Percentiles rank a stretch among this genome's conserved stretches.
These are phyloP conservation scores for Panagrolaimus sp. DNA, from an alignment of 1,140 invertebrate genomes.

Conservation along the genomic window DNA sequence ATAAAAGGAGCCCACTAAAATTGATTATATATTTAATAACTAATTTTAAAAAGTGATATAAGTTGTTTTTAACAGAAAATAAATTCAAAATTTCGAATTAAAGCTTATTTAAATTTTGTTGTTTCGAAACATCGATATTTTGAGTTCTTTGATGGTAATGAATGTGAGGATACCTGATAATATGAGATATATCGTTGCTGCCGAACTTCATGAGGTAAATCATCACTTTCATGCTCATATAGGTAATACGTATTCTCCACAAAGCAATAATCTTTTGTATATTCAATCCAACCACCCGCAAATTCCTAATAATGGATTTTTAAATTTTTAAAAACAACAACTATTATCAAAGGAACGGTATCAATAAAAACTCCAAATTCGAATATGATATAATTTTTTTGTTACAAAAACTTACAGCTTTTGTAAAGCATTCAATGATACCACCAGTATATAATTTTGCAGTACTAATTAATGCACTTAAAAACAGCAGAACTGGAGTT, in stretches of 20 bases:
- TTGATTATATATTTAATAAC: neutral
- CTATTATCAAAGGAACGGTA: too few relatives aligned
- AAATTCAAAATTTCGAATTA: too few relatives aligned
- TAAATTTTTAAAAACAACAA: too few relatives aligned
- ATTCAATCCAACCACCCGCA: slow-evolving; percentile 40
- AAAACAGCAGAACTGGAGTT: slow-evolving; percentile 16
- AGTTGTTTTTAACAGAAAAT: too few relatives aligned
- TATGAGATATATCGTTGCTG: neutral
- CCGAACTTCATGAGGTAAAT: neutral
- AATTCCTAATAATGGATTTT: too few relatives aligned
- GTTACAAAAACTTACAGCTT: slow-evolving; percentile 24
- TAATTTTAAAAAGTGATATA: neutral
- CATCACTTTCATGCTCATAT: neutral
- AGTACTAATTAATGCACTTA: neutral
- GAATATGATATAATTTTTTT: too few relatives aligned
- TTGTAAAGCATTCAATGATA: slow-evolving; percentile 47
- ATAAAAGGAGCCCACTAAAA: slow-evolving; percentile 53
- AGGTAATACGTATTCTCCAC: slow-evolving; percentile 45
- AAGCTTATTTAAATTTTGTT: too few relatives aligned
- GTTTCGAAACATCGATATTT: too few relatives aligned
- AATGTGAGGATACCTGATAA: neutral
- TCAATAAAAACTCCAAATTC: too few relatives aligned
- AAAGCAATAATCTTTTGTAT: slow-evolving; percentile 44
- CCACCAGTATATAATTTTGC: slow-evolving; percentile 40
- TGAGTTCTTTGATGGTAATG: too few relatives aligned